Evolutionary conservation across 2,888 invertebrate genomes (phyloP).

Genomic region (Tenodera sinensis): DNA sequence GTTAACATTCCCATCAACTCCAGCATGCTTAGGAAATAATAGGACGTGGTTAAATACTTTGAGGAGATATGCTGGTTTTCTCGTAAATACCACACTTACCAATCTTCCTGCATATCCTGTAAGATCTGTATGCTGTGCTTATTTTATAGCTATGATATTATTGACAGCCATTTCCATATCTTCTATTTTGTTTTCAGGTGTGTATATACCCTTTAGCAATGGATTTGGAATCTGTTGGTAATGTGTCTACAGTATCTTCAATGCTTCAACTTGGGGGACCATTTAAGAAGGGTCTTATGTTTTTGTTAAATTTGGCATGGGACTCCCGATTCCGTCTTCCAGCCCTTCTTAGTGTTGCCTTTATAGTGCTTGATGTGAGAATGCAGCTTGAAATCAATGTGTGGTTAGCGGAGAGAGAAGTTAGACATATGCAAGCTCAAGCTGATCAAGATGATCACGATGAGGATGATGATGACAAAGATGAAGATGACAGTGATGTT

Average conservation of each 20-base stretch:
- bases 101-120: too few relatives aligned
- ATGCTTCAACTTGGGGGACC: slow-evolving; percentile 19
- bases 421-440: background rate
- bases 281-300: slow-evolving; percentile 53
- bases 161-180: too few relatives aligned
- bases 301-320: slow-evolving; percentile 69
- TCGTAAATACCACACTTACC: too few relatives aligned
- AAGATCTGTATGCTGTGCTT: too few relatives aligned
- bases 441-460: background rate
- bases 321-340: slow-evolving; percentile 64
- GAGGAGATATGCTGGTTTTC: too few relatives aligned
- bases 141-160: too few relatives aligned
- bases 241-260: slow-evolving; percentile 11
- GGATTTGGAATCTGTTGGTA: background rate
- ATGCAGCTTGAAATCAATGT: slow-evolving; percentile 66
- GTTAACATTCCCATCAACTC: too few relatives aligned
- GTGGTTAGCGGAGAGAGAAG: slow-evolving; percentile 44
- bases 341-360: slow-evolving; percentile 59
- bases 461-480: background rate
- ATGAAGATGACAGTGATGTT: background rate
- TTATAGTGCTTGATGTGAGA: slow-evolving; percentile 63
- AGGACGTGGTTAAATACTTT: too few relatives aligned
- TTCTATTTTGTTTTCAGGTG: too few relatives aligned
- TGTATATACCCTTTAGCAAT: background rate
- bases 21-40: too few relatives aligned